A percentile compares a stretch with the other conserved stretches of the same genome.
phyloP scores from a whole-genome alignment of 2,888 invertebrate genomes.

The Lottia scabra region DNA sequence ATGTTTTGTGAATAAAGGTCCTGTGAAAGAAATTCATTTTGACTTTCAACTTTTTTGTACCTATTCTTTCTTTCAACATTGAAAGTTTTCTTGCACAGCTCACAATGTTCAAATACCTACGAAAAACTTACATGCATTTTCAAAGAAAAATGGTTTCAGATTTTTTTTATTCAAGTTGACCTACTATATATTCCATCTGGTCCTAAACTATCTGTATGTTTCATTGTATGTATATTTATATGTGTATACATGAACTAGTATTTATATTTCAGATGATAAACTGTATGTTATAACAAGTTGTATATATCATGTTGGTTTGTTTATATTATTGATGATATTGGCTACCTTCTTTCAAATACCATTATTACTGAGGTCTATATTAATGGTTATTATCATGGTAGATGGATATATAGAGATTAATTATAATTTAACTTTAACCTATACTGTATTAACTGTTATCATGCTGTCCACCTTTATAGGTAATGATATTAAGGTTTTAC shows the following conservation, averaged over 20 bases:
- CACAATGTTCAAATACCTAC: too few species aligned
- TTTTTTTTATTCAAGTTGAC: too few species aligned
- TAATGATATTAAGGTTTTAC: constrained; percentile 14
- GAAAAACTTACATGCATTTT: too few species aligned
- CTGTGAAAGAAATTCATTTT: too few species aligned
- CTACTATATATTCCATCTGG: too few species aligned
- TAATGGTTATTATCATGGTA: constrained; percentile 52
- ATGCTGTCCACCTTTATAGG: constrained; percentile 46
- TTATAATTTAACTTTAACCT: constrained; percentile 44
- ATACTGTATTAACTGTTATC: constrained; percentile 53
- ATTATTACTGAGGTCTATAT: constrained; percentile 45
- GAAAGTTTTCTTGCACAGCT: too few species aligned
- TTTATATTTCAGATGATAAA: constrained; percentile 52
- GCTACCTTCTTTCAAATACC: constrained; percentile 62
- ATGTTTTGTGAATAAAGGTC: too few species aligned
- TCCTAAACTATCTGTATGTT: too few species aligned
- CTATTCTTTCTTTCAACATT: too few species aligned
- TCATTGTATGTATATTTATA: too few species aligned
- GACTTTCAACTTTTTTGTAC: too few species aligned
- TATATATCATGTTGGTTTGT: constrained; percentile 57
- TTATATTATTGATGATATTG: constrained; percentile 55
- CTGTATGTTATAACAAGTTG: constrained; percentile 50
- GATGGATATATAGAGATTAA: constrained; percentile 59
- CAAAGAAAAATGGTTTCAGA: too few species aligned
- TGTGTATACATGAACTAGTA: background rate